Evolutionary conservation across 1,140 invertebrate species (phyloP).

Genomic region (Euura lappo): DNA sequence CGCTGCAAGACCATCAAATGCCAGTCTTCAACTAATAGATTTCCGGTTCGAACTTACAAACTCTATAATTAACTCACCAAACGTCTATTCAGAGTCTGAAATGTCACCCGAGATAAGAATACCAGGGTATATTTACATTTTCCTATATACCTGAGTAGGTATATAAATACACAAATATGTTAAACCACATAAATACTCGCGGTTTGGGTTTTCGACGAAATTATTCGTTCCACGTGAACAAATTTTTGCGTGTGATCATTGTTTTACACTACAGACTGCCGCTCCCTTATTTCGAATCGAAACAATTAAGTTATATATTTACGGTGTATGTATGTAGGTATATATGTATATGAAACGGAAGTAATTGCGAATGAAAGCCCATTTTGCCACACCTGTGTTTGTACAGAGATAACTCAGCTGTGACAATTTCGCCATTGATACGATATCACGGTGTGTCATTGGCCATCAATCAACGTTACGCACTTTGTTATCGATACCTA

Average conservation of each 20-base stretch:
- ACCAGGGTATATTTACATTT: too few relatives aligned
- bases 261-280: not conserved
- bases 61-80: not conserved
- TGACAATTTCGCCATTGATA: not conserved
- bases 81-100: not conserved
- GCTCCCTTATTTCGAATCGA: not conserved
- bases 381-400: not conserved
- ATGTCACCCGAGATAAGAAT: not conserved
- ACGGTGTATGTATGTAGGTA: too few relatives aligned
- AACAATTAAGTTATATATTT: not conserved
- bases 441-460: not conserved
- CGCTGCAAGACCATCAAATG: too few relatives aligned
- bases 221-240: not conserved
- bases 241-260: not conserved
- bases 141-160: too few relatives aligned
- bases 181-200: too few relatives aligned
- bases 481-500: not conserved
- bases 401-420: not conserved
- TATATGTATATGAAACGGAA: not conserved
- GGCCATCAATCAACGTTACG: not conserved
- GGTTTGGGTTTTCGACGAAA: not conserved
- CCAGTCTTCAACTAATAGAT: not conserved
- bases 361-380: not conserved
- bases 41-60: not conserved
- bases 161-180: too few relatives aligned